phyloP scores from a whole-genome alignment of 2,888 invertebrate species.

The Anodontia alba region DNA sequence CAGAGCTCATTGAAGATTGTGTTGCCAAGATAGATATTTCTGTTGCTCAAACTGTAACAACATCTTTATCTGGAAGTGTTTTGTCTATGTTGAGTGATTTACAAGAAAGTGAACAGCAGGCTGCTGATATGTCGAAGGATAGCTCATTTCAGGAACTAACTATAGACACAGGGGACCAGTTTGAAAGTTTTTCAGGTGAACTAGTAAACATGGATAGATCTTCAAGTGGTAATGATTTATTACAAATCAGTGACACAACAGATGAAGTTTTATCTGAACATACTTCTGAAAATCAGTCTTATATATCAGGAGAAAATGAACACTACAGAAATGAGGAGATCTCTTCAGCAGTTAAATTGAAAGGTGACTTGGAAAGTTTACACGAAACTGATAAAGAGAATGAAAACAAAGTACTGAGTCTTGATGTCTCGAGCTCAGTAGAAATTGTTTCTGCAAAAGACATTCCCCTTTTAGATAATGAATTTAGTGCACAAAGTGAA shows the following conservation, averaged over 20 bases:
- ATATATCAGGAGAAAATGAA: background rate
- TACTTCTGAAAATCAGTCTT: background rate
- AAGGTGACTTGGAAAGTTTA: background rate
- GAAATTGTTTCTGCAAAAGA: conserved; percentile 58
- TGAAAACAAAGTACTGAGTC: background rate
- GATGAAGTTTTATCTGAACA: background rate
- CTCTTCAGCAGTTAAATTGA: background rate
- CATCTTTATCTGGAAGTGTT: background rate
- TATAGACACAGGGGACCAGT: conserved; percentile 11
- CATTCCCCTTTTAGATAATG: conserved; percentile 24
- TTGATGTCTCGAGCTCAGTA: conserved; percentile 59
- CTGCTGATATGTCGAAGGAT: background rate
- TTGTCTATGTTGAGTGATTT: background rate
- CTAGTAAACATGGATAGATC: background rate
- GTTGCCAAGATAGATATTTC: conserved; percentile 29
- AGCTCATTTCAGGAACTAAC: conserved; percentile 45
- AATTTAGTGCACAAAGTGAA: background rate
- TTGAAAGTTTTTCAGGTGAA: background rate
- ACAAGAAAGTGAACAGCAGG: background rate
- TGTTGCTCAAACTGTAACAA: background rate
- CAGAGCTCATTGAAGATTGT: background rate
- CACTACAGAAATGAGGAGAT: background rate
- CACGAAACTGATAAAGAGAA: background rate
- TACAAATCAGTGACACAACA: background rate
- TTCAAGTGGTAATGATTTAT: conserved; percentile 8